These are phyloP conservation scores for Hystrix cristata DNA, from an alignment of 2,113 vertebrate genomes.

Conservation along the genomic window DNA sequence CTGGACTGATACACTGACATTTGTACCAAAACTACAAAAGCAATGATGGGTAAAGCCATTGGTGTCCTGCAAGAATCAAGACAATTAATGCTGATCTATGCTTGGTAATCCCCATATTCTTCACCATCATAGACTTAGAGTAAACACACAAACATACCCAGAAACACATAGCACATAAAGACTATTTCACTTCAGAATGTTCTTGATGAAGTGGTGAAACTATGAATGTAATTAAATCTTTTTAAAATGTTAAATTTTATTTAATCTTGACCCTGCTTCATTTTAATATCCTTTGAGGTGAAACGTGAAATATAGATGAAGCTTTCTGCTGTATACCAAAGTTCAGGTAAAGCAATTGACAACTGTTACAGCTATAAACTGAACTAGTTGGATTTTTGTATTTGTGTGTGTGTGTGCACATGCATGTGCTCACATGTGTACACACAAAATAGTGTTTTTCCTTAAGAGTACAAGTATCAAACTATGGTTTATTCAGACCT, in stretches of 20 bases:
- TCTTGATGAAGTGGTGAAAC: neutral
- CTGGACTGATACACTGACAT: neutral
- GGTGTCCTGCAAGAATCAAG: neutral
- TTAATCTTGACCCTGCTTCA: neutral
- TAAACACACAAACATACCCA: neutral
- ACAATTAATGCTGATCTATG: neutral
- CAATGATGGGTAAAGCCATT: neutral
- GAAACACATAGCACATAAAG: neutral
- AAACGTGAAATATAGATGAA: neutral
- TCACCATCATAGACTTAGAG: neutral
- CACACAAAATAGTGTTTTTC: constrained; percentile 23
- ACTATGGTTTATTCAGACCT: neutral
- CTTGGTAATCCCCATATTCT: neutral
- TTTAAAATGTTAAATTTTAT: constrained; percentile 42
- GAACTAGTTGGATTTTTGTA: neutral
- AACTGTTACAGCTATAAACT: neutral
- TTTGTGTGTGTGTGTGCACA: neutral
- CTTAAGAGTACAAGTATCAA: neutral
- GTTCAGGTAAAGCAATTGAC: neutral
- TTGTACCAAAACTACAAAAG: neutral
- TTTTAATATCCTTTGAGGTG: neutral
- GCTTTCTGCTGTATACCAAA: neutral
- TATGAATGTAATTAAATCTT: neutral
- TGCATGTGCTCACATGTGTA: neutral
- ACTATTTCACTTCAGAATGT: neutral